Evolutionary conservation across 2,113 vertebrate genomes (phyloP), one percentile per base, ranked within the genome.

Genomic region (Pachypanchax playfairii): DNA sequence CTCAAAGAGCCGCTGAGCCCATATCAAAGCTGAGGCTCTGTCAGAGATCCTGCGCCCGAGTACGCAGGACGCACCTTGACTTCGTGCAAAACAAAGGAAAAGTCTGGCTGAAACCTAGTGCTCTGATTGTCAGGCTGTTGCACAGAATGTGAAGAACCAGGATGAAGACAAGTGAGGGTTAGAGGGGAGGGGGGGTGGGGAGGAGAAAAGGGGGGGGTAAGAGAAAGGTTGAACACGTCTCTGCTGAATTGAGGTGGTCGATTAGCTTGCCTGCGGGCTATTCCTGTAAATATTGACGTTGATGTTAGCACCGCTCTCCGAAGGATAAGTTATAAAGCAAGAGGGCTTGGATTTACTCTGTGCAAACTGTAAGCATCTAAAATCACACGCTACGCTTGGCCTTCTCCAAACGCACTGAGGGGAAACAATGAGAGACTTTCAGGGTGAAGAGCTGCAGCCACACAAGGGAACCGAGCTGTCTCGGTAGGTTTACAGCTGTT

Each of bases 271-370:
- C 86, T 85, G 82, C 74, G 22, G 89, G 89, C 80, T 81, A 85
- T 86, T 85, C 83, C 85, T 87, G 85, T 89, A 87, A 89, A 89
- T 89, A 90, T 86, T 87, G 89, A 88, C 78, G 70, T 80, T 89
- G 86, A 89, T 80, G 85, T 90, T 90, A 88, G 83, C 86, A 85
- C 75, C 86, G 79, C 82, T 87, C 86, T 85, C 84, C 86, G 79
- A 87, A 85, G 87, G 87, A 88, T 87, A 73, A 81, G 70, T 85
- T 80, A 73, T 84, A 85, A 84, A 87, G 79, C 77, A 64, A 44
- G n/a, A 41, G 26, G 74, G 80, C 70, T 79, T 78, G 74, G 67
- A 80, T 86, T 82, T 70, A 73, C 78, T 81, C 70, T 12, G 56
- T 50, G 62, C 70, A 79, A 82, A 82, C 79, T 71, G 54, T 47